These are phyloP conservation scores for Deroplatys truncata DNA, from an alignment of 2,888 invertebrate species.

Conservation along the genomic window DNA sequence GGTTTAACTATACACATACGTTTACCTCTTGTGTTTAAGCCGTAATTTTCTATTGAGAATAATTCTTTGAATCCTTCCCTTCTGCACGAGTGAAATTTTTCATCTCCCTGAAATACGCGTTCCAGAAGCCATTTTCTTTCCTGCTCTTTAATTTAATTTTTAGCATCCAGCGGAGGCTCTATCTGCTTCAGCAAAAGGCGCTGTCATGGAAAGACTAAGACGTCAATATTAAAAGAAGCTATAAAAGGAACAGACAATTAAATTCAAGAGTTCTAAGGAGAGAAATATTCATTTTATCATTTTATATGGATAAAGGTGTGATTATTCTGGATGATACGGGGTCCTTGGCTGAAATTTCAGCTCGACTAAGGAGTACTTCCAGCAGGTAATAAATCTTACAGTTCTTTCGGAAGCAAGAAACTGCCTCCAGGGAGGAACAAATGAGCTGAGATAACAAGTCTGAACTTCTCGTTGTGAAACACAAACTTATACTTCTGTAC, in stretches of 20 bases:
- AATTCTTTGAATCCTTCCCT: too few species aligned
- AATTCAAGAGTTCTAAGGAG: not conserved
- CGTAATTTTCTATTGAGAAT: too few species aligned
- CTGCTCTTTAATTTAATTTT: too few species aligned
- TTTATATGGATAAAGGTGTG: not conserved
- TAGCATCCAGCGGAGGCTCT: too few species aligned
- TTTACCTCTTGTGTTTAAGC: too few species aligned
- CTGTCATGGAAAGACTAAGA: too few species aligned
- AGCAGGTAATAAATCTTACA: not conserved
- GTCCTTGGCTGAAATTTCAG: not conserved
- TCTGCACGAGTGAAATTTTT: too few species aligned
- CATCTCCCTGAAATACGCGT: too few species aligned
- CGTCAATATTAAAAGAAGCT: too few species aligned
- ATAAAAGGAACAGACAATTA: not conserved
- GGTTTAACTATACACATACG: too few species aligned
- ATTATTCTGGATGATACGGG: not conserved
- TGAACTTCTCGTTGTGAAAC: not conserved
- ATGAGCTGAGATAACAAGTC: not conserved
- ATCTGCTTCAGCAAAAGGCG: too few species aligned
- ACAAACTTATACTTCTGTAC: not conserved
- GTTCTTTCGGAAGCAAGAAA: not conserved
- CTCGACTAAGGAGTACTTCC: not conserved
- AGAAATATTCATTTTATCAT: not conserved
- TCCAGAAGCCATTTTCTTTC: too few species aligned
- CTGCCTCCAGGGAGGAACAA: not conserved